Evolutionary conservation across 2,888 invertebrate genomes (phyloP).

Genomic region (Lasius fuliginosus): DNA sequence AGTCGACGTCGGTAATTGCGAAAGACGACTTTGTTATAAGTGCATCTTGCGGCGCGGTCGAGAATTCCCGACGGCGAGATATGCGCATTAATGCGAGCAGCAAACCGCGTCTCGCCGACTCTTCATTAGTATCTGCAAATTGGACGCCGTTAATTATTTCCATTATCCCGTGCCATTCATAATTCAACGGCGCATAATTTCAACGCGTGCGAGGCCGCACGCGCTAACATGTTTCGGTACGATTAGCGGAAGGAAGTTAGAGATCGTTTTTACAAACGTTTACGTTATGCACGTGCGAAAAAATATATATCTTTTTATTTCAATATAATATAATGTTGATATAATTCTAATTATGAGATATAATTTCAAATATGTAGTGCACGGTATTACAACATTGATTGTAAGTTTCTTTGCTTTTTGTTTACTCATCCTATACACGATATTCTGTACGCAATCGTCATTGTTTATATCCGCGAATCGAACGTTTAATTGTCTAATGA

Average conservation of each 20-base stretch:
- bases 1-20: conserved; percentile 26
- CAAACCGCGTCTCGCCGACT: conserved; percentile 64
- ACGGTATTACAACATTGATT: background rate
- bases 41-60: conserved; percentile 21
- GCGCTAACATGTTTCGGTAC: conserved; percentile 11
- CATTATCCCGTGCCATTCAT: conserved; percentile 61
- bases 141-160: conserved; percentile 67
- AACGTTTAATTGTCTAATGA: conserved; percentile 26
- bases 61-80: conserved; percentile 14
- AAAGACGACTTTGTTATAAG: conserved; percentile 62
- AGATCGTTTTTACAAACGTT: conserved; percentile 1
- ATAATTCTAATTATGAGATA: background rate
- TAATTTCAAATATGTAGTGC: background rate
- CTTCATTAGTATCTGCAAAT: conserved; percentile 66
- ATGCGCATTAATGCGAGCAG: conserved; percentile 66
- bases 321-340: background rate
- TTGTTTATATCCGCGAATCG: conserved; percentile 6
- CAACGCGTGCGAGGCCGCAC: conserved; percentile 39
- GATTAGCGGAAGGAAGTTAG: conserved; percentile 30
- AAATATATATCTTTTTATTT: background rate
- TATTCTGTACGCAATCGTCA: background rate
- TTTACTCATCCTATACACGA: background rate
- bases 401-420: background rate
- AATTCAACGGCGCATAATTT: conserved; percentile 60
- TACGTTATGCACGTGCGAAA: background rate